phyloP scores from a whole-genome alignment of 2,888 invertebrate genomes.

The Phengaris alcon region DNA sequence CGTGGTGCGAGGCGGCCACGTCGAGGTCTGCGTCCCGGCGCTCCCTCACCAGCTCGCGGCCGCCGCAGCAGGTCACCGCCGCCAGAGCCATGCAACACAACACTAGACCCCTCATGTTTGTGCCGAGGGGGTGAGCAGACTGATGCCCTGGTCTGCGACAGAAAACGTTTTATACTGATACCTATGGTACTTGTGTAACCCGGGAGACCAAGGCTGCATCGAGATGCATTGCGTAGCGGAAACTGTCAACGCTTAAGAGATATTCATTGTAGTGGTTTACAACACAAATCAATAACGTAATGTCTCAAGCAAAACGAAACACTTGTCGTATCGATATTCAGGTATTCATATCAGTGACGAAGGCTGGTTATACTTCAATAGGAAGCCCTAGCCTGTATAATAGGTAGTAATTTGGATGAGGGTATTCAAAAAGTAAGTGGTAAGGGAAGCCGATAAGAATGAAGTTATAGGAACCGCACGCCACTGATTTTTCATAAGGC shows the following conservation, averaged over 20 bases:
- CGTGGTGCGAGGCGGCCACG: slow-evolving; percentile 70
- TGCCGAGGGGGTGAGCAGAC: slow-evolving; percentile 56
- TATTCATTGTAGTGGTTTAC: slow-evolving; percentile 25
- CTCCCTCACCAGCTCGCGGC: slow-evolving; percentile 73
- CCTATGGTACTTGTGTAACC: slow-evolving; percentile 66
- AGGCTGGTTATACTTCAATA: neutral
- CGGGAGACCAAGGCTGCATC: slow-evolving; percentile 71
- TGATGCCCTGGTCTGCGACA: slow-evolving; percentile 55
- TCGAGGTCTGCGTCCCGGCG: slow-evolving; percentile 76
- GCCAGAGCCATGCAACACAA: slow-evolving; percentile 67
- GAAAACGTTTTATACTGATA: slow-evolving; percentile 69
- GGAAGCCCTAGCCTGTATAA: too few species aligned
- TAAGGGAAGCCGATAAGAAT: too few species aligned
- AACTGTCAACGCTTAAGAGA: slow-evolving; percentile 40
- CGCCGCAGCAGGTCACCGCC: slow-evolving; percentile 75
- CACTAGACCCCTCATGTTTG: slow-evolving; percentile 63
- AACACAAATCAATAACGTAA: slow-evolving; percentile 18
- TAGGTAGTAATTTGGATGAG: too few species aligned
- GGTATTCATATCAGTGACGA: neutral
- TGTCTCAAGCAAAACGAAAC: neutral
- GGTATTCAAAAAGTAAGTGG: too few species aligned
- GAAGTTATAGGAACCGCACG: too few species aligned
- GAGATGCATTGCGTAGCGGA: slow-evolving; percentile 59
- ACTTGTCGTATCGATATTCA: neutral
- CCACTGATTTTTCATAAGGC: too few species aligned